Evolutionary conservation across 2,113 vertebrate genomes (phyloP), one percentile per base, ranked within the genome.

Genomic region (Epinephelus fuscoguttatus): DNA sequence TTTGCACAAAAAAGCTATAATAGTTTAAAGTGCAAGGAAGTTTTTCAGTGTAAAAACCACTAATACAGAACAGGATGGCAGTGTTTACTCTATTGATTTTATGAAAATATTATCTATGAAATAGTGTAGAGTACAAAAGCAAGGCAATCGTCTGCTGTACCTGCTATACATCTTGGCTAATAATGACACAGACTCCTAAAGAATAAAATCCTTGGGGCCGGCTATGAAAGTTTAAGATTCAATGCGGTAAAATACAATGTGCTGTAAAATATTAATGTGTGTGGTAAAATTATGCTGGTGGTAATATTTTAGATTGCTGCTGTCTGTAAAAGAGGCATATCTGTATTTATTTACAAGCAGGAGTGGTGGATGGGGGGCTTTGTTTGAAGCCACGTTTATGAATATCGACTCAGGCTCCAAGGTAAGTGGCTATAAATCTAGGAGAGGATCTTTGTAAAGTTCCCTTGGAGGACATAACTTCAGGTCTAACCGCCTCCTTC

Each of bases 271-370:
- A 95, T 94, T 96, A 95, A 95, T 94, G 94, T 67, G 83, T 64
- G 92, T 82, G 93, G 90, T 96, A 95, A 95, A 95, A 96, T 94
- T 94, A 95, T 92, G 94, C 94, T 93, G 91, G 90, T 89, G 94
- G 91, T 94, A 95, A 95, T 95, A 95, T 95, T 95, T 95, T 94
- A 94, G 92, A 96, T 95, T 94, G 93, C 85, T 75, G 89, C 91
- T 94, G 95, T 96, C 96, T 94, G 93, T 96, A 94, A 95, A 96
- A 95, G 81, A 93, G 91, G 92, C 89, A 89, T 94, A 96, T 96
- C 93, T 92, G 80, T 92, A 93, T 96, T 95, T 95, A 95, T 96
- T 96, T 95, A 95, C 94, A 95, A 94, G 95, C 92, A 76, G 72
- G 85, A 85, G 86, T 92, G 79, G 91, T 89, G 83, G 85, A 94